Base-by-base conservation (phyloP, 2,797 vertebrate genomes). In the Spea hammondii region DNA sequence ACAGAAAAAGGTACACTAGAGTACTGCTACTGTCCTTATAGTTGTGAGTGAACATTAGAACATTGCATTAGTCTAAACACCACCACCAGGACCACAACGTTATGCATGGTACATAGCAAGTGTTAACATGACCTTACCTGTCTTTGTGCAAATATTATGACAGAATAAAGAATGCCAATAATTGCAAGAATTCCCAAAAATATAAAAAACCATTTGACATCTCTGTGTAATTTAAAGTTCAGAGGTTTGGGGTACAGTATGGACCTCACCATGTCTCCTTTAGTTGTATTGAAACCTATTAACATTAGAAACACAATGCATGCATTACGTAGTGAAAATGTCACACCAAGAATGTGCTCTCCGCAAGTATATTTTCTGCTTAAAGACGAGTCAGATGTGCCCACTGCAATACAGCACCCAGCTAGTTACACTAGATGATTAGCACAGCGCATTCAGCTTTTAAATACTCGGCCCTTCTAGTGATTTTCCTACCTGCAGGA, bases 241-340 rank as follows among this genome's bases (percentile, higher is more conserved):
- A 92, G 86, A 1, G 92, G 90, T 82, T 92, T 94, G 9, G 93
- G 92, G 74, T 92, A 94, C 57, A 94, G 87, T 72, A 94, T 93
- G 76, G 92, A 92, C 76, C 93, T 88, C 82, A 93, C 91, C 1
- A 94, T 88, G 74, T 93, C 91, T 1, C 93, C 93, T 69, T 94
- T 93, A 13, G 92, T 90, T 65, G 93, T 94, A 83, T 85, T 92
- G 86, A 94, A 93, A 46, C 93, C 93, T 94, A 77, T 62, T 17
- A 6, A 62, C 32, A 6, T 62, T 5, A 85, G 70, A 13, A 81
- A 86, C 53, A 84, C 8, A 79, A 0, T 6, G 44, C 6, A 32
- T 17, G 14, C 1, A 64, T 17, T 17, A 64, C 17, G 5, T 17
- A n/a, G n/a, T 17, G 5, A 64, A 4, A 59, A 59, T 12, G 13